Percentiles rank a stretch among this genome's conserved stretches.
These are phyloP conservation scores for Myrmophylax atrothorax DNA, from an alignment of 2,113 vertebrate species.

Conservation along the genomic window DNA sequence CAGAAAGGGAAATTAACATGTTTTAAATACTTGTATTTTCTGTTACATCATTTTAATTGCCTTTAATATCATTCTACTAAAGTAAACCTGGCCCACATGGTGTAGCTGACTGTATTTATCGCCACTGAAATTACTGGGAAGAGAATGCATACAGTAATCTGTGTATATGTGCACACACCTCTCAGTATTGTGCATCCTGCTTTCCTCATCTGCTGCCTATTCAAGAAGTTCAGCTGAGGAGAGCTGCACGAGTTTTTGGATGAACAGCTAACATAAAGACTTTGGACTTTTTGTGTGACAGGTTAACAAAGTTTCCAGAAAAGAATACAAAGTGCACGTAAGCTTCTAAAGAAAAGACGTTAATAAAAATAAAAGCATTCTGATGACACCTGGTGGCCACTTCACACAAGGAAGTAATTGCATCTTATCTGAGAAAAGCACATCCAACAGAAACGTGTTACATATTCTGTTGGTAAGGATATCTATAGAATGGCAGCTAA, in stretches of 20 bases:
- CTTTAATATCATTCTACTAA: neutral
- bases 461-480: neutral
- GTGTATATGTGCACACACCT: neutral
- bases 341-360: neutral
- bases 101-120: neutral
- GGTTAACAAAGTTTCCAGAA: conserved; percentile 29
- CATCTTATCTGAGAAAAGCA: neutral
- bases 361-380: conserved; percentile 72
- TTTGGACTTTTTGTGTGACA: neutral
- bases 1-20: neutral
- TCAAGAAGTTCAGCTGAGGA: neutral
- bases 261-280: neutral
- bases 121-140: neutral
- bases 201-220: neutral
- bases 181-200: neutral
- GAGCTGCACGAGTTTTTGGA: neutral
- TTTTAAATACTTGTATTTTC: neutral
- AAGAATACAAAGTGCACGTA: neutral
- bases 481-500: neutral
- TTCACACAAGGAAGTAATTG: conserved; percentile 32
- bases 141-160: neutral
- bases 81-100: neutral
- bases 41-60: neutral
- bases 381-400: conserved; percentile 83
- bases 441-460: neutral